Evolutionary conservation across 2,797 vertebrate genomes (phyloP).

Genomic region (Phaenicophaeus curvirostris): DNA sequence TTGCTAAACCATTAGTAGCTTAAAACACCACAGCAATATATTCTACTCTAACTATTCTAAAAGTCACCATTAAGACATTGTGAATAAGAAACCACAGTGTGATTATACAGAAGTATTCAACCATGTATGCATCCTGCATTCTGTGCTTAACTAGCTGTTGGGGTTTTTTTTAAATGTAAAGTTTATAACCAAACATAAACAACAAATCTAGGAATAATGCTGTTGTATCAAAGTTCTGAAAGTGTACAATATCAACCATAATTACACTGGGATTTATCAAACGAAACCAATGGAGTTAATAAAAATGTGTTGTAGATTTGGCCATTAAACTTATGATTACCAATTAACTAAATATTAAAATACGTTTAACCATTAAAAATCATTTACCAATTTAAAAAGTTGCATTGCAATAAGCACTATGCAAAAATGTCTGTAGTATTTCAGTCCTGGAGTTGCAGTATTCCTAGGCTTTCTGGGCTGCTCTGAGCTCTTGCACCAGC

Average conservation of each 20-base stretch:
- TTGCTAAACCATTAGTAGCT: not conserved
- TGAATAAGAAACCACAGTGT: not conserved
- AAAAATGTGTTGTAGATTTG: not conserved
- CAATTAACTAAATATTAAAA: not conserved
- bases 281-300: not conserved
- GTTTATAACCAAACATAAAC: not conserved
- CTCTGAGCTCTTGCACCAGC: not conserved
- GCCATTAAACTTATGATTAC: not conserved
- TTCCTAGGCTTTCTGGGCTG: not conserved
- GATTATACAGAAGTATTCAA: not conserved
- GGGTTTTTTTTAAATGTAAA: no score
- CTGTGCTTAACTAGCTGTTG: not conserved
- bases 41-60: not conserved
- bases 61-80: not conserved
- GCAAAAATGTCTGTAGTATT: not conserved
- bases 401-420: not conserved
- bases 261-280: not conserved
- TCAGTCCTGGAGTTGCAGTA: not conserved
- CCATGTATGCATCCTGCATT: fast-evolving
- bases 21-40: not conserved
- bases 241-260: not conserved
- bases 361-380: not conserved
- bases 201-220: not conserved
- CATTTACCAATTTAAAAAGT: not conserved
- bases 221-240: not conserved